Evolutionary conservation across 2,113 vertebrate genomes (phyloP).

Genomic region (Epinephelus lanceolatus): DNA sequence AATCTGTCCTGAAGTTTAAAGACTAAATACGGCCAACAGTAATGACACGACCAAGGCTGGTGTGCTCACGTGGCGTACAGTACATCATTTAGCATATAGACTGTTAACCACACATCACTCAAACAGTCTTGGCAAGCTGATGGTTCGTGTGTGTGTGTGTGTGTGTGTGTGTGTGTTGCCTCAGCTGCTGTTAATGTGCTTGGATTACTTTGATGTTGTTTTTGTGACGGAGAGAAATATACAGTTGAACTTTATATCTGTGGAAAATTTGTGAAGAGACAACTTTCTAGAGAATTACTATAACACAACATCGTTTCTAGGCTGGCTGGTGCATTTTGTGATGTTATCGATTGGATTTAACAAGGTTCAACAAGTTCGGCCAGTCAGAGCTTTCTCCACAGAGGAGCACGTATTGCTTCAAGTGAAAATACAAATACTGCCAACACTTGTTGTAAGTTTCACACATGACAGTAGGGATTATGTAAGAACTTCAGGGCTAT

Average conservation of each 20-base stretch:
- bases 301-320: neutral
- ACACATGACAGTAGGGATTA: neutral
- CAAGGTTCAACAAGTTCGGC: neutral
- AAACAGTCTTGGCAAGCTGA: neutral
- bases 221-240: neutral
- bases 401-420: neutral
- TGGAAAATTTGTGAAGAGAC: neutral
- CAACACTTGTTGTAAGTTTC: neutral
- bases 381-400: neutral
- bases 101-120: slow-evolving; percentile 22
- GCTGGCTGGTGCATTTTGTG: neutral
- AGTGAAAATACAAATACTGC: slow-evolving; percentile 3
- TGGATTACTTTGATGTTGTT: neutral
- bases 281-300: neutral
- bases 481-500: neutral
- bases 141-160: slow-evolving; percentile 1
- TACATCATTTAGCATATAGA: slow-evolving; percentile 27
- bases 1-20: slow-evolving; percentile 55
- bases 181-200: neutral
- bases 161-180: neutral
- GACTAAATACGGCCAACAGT: slow-evolving; percentile 45
- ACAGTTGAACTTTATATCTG: neutral
- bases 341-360: neutral
- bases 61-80: slow-evolving; percentile 16
- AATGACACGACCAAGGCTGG: slow-evolving; percentile 25